Percentiles rank a stretch among this genome's conserved stretches.
These are phyloP conservation scores for Aporrectodea caliginosa DNA, from an alignment of 1,140 invertebrate genomes.

Conservation along the genomic window DNA sequence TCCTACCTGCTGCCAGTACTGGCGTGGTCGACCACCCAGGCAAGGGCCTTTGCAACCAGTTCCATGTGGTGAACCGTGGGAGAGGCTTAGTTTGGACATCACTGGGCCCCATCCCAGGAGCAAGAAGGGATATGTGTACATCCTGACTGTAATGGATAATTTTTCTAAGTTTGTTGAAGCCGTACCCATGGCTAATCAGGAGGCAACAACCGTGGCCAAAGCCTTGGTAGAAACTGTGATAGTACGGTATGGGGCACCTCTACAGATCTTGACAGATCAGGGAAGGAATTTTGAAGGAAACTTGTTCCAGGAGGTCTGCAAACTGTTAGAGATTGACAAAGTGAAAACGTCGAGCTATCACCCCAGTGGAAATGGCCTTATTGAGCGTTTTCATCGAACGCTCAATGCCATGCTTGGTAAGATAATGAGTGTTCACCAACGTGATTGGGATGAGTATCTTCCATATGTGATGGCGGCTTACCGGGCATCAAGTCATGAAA, in stretches of 20 bases:
- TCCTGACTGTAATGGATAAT: conserved; percentile 14
- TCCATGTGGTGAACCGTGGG: no score
- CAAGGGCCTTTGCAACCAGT: neutral
- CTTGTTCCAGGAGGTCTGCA: neutral
- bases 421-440: conserved; percentile 35
- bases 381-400: no score
- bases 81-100: no score
- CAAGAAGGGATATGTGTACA: conserved; percentile 3
- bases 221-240: neutral
- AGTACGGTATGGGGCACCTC: neutral
- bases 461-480: conserved; percentile 37
- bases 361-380: no score
- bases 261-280: no score
- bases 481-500: no score
- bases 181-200: neutral
- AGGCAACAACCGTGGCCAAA: neutral
- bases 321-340: conserved; percentile 19
- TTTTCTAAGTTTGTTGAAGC: conserved; percentile 13
- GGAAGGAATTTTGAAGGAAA: no score
- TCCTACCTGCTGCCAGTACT: neutral
- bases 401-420: no score
- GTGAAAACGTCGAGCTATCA: no score
- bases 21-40: neutral
- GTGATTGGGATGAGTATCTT: conserved; percentile 37
- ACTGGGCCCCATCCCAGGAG: no score